Evolutionary conservation across 2,888 invertebrate species (phyloP).

Genomic region (Helicoverpa assulta): DNA sequence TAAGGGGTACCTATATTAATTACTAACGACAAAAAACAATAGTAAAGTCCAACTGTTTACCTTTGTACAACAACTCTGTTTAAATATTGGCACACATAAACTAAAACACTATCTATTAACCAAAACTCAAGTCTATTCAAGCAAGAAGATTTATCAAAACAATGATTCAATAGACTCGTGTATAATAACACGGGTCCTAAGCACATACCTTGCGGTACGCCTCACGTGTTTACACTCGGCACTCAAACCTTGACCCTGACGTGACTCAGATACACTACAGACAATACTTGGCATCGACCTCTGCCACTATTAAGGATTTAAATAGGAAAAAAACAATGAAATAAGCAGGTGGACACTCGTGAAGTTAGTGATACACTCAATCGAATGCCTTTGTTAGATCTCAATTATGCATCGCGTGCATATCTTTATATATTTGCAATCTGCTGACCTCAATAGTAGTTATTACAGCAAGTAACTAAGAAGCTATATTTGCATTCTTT

Average conservation of each 20-base stretch:
- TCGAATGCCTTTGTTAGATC: conserved; percentile 70
- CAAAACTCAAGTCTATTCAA: neutral
- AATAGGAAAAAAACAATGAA: conserved; percentile 68
- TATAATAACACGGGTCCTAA: conserved; percentile 63
- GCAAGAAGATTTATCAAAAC: conserved; percentile 23
- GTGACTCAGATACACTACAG: conserved; percentile 69
- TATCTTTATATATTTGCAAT: neutral
- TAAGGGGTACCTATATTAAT: neutral
- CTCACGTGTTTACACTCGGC: conserved; percentile 62
- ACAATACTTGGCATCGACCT: conserved; percentile 69
- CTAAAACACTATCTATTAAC: neutral
- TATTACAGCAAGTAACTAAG: conserved; percentile 7
- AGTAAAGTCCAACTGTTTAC: neutral
- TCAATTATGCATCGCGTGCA: conserved; percentile 23
- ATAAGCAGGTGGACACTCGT: conserved; percentile 58
- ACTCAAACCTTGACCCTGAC: conserved; percentile 73
- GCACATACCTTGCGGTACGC: conserved; percentile 69
- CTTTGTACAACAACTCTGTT: neutral
- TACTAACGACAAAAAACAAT: neutral
- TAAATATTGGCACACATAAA: neutral
- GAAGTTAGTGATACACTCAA: conserved; percentile 66
- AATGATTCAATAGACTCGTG: conserved; percentile 32
- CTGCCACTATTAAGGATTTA: conserved; percentile 61
- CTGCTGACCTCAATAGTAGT: conserved; percentile 8
- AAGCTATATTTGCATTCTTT: neutral